Base-by-base conservation (phyloP, 2,888 invertebrate genomes). In the Drosophila anceps region DNA sequence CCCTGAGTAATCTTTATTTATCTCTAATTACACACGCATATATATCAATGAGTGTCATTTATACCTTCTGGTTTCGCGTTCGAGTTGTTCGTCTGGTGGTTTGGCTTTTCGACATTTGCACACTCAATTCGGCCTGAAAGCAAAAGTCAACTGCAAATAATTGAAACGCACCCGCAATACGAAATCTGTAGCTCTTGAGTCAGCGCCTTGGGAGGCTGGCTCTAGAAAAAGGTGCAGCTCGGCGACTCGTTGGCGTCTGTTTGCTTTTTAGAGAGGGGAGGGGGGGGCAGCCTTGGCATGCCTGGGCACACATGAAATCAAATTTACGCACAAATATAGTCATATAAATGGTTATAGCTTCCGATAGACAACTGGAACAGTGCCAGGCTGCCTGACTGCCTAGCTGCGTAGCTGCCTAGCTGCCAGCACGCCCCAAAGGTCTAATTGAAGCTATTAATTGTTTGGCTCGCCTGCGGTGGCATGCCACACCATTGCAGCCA, bases 371-470 rank as follows among this genome's bases (percentile, higher is more conserved):
- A 84, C 81, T 86, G 84, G 72, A 76, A 79, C 72, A 71, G 59
- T 57, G 63, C 59, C 70, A 57, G 58, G 33, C 57, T 20, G 66
- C 27, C 48, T 43, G 51, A 15, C 24, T 24, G 35, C 15, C 31
- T 20, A 1, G 31, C 37, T 39, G 60, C 20, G 39, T 51, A 44
- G n/a, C 13, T 18, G 50, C 15, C 10, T 33, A 24, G 46, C 53
- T 41, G 69, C 48, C 59, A 67, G 79, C 75, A 71, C 69, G 84
- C 82, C 82, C 85, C 86, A 76, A 70, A 88, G 86, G 83, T 85
- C 90, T 90, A 90, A 87, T 87, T 88, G 88, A 79, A 72, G 86
- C 85, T 88, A 88, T 87, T 87, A 87, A 90, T 87, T 87, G 86
- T 86, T 86, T 69, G 75, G 62, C 62, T 79, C 63, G 89, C 74